Conservation (phyloP, 2,113 vertebrate species). For the Eulemur rufifrons region DNA sequence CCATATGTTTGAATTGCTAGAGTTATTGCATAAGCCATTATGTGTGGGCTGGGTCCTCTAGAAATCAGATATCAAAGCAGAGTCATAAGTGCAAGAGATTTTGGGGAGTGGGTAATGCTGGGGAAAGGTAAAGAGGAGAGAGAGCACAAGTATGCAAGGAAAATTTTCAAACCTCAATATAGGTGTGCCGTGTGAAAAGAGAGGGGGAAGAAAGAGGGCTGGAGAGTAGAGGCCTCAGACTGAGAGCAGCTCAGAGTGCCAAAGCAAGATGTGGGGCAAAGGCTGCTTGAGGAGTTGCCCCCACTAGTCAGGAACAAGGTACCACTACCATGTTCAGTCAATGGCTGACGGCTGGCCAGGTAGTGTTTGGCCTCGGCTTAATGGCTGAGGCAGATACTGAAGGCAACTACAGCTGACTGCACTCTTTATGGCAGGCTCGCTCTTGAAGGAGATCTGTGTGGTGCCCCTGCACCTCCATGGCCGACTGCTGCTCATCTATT, state of each 20-base stretch:
- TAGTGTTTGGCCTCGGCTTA: not conserved
- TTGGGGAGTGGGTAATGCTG: not conserved
- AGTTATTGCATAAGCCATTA: not conserved
- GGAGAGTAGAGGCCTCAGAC: not conserved
- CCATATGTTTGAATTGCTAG: not conserved
- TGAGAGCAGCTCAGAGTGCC: not conserved
- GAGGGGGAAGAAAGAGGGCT: not conserved
- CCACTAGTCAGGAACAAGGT: not conserved
- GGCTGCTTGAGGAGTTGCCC: not conserved
- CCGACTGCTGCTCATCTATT: too few relatives aligned
- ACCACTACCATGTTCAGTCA: not conserved
- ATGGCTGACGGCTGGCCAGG: not conserved
- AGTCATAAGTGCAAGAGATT: not conserved
- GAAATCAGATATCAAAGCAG: not conserved
- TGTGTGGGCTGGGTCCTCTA: not conserved
- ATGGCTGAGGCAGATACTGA: not conserved
- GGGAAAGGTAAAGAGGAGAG: not conserved
- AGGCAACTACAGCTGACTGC: not conserved
- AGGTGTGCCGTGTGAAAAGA: too few relatives aligned
- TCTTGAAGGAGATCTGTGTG: not conserved
- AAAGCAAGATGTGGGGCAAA: not conserved
- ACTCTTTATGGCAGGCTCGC: not conserved
- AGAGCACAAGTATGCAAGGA: not conserved
- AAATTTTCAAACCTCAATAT: not conserved
- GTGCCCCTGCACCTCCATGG: not conserved